phyloP scores from a whole-genome alignment of 23 tunicate species.

The Styela clava region DNA sequence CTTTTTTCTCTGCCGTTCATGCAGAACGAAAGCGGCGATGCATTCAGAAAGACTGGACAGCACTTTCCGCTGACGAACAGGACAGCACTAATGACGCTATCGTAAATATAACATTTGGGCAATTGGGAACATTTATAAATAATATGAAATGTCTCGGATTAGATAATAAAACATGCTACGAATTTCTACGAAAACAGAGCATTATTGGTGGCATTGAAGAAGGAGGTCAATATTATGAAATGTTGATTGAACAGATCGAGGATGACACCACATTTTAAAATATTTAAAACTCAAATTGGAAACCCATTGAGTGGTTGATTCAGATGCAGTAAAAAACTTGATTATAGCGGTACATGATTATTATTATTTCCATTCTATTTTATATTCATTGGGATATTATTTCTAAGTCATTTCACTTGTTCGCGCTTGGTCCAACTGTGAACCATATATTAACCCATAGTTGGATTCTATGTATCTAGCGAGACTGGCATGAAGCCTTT shows the following conservation, averaged over 20 bases:
- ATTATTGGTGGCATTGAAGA: constrained; percentile 53
- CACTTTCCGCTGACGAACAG: constrained; percentile 47
- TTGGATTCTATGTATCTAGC: no score
- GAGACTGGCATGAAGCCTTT: no score
- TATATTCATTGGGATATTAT: no score
- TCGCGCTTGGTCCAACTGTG: no score
- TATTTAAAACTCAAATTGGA: no score
- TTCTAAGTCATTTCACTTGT: no score
- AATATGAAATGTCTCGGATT: constrained; percentile 89
- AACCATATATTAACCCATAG: no score
- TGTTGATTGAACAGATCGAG: constrained; percentile 32
- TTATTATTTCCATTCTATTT: no score
- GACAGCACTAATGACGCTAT: constrained; percentile 51
- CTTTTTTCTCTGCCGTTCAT: constrained; percentile 78
- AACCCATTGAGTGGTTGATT: no score
- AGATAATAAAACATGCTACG: constrained; percentile 60
- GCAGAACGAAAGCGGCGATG: constrained; percentile 49
- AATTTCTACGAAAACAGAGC: constrained; percentile 78
- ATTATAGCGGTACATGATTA: no score
- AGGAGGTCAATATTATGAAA: constrained; percentile 11
- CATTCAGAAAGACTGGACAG: constrained; percentile 43
- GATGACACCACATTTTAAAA: constrained; percentile 26
- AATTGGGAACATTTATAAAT: constrained; percentile 69
- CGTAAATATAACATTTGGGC: constrained; percentile 77
- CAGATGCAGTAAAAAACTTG: no score